These are phyloP conservation scores for Myiozetetes cayanensis DNA, from an alignment of 2,113 vertebrate genomes.

Conservation along the genomic window DNA sequence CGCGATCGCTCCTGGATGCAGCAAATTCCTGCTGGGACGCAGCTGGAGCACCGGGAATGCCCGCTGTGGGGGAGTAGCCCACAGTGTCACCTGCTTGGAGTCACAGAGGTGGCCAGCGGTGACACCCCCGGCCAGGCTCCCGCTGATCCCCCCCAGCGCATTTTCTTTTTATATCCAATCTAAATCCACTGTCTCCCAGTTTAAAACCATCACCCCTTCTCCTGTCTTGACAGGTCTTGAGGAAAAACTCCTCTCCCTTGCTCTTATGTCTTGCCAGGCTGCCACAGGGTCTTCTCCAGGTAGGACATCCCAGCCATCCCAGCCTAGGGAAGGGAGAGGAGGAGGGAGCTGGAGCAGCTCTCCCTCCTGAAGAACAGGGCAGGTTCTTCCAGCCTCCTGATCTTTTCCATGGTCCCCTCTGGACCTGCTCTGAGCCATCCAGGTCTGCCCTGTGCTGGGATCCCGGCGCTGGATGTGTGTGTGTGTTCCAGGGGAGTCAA, in stretches of 20 bases:
- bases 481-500: rapidly evolving
- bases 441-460: rapidly evolving
- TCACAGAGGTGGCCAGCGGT: not conserved
- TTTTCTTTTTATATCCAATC: not conserved
- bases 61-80: not conserved
- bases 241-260: not conserved
- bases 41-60: rapidly evolving
- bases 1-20: rapidly evolving
- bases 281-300: not conserved
- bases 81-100: not conserved
- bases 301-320: not conserved
- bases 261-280: not conserved
- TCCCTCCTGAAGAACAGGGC: not conserved
- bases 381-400: not conserved
- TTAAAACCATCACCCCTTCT: rapidly evolving
- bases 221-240: rapidly evolving
- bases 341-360: not conserved
- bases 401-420: not conserved
- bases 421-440: not conserved
- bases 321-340: not conserved
- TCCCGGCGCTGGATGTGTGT: rapidly evolving
- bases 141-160: no score
- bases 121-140: not conserved
- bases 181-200: rapidly evolving
- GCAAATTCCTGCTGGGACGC: not conserved